These are phyloP conservation scores for Anguilla japonica DNA, from an alignment of 2,113 vertebrate species.

Conservation along the genomic window DNA sequence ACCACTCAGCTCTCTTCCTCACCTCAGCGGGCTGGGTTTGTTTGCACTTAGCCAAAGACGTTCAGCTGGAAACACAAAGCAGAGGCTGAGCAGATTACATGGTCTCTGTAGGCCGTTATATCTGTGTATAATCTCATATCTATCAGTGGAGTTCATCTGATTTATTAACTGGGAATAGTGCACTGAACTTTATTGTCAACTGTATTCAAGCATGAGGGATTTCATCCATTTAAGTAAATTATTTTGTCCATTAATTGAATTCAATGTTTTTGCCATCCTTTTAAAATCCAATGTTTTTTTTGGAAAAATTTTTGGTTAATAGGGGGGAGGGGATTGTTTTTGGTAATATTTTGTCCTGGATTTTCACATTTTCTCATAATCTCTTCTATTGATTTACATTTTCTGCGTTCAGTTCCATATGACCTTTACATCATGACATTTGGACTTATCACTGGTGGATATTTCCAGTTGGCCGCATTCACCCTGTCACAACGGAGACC, in stretches of 20 bases:
- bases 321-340: too few species aligned
- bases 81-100: not conserved
- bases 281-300: not conserved
- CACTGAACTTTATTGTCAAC: not conserved
- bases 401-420: not conserved
- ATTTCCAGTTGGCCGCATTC: not conserved
- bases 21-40: not conserved
- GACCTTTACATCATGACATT: not conserved
- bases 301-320: not conserved
- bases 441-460: not conserved
- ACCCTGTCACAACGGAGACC: not conserved
- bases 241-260: not conserved
- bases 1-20: not conserved
- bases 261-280: not conserved
- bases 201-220: not conserved
- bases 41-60: not conserved
- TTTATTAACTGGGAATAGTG: not conserved
- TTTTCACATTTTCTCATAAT: too few species aligned
- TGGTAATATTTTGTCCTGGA: too few species aligned
- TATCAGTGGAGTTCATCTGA: not conserved
- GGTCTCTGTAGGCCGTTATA: not conserved
- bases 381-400: not conserved
- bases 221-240: not conserved
- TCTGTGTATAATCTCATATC: not conserved
- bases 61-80: constrained; percentile 9